Evolutionary conservation across 1,140 invertebrate species (phyloP).

Genomic region (Lasioglossum albipes): DNA sequence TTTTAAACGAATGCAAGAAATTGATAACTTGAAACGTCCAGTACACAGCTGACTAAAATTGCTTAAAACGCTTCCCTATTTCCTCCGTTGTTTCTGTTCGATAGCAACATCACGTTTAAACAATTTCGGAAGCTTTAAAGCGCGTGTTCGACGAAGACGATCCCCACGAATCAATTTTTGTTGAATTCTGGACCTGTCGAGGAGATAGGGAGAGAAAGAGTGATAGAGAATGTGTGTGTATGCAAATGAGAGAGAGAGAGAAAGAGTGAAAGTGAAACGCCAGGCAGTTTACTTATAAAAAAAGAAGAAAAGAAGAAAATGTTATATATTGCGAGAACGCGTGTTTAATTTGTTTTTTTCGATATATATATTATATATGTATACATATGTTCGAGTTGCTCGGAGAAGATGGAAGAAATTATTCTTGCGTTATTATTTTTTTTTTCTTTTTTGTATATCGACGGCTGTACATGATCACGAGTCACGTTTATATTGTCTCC

Average conservation of each 20-base stretch:
- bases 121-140: constrained; percentile 6
- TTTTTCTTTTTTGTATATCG: constrained; percentile 42
- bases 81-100: constrained; percentile 6
- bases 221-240: no score
- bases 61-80: neutral
- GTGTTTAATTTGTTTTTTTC: constrained; percentile 20
- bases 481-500: constrained; percentile 36
- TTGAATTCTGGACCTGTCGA: neutral
- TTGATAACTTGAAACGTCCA: neutral
- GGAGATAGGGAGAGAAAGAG: neutral
- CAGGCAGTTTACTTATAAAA: constrained; percentile 21
- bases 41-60: neutral
- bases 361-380: neutral
- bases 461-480: constrained; percentile 16
- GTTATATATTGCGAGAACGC: constrained; percentile 20
- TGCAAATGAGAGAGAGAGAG: neutral
- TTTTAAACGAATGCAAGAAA: neutral
- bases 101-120: neutral
- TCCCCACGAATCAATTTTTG: neutral
- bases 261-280: neutral
- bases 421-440: constrained; percentile 28
- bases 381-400: constrained; percentile 24
- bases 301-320: constrained; percentile 13
- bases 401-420: constrained; percentile 2
- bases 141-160: neutral